Percentiles rank a stretch among this genome's conserved stretches.
These are phyloP conservation scores for Procambarus clarkii DNA, from an alignment of 1,140 invertebrate species.

Conservation along the genomic window DNA sequence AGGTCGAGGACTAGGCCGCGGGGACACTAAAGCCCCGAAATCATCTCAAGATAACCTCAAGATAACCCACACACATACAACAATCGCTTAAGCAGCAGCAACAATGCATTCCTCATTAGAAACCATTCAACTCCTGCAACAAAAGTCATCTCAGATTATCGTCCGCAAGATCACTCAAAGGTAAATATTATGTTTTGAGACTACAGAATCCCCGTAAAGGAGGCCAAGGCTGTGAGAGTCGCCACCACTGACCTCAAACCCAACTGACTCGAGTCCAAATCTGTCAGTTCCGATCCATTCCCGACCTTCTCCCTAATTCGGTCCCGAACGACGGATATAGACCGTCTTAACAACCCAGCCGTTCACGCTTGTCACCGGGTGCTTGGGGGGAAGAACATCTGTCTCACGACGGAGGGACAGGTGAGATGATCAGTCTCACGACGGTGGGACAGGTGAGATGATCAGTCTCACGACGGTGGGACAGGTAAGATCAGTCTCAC, in stretches of 20 bases:
- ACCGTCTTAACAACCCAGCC: background rate
- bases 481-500: too few relatives aligned
- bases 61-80: too few relatives aligned
- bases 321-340: background rate
- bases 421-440: too few relatives aligned
- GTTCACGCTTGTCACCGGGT: too few relatives aligned
- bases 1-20: too few relatives aligned
- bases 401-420: too few relatives aligned
- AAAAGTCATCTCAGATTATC: background rate
- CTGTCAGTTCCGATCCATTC: background rate
- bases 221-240: slow-evolving; percentile 1
- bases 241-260: background rate
- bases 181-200: background rate
- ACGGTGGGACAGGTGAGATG: too few relatives aligned
- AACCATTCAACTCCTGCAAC: background rate
- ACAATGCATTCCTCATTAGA: background rate
- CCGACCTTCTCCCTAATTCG: too few relatives aligned
- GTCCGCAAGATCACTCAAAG: background rate
- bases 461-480: too few relatives aligned
- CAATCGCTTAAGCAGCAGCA: background rate
- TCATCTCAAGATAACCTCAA: too few relatives aligned
- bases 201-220: background rate
- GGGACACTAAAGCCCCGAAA: too few relatives aligned
- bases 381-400: too few relatives aligned
- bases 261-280: background rate